A percentile compares a stretch with the other conserved stretches of the same genome.
Evolutionary conservation across 2,797 vertebrate species (phyloP).

Genomic region (Rachycentron canadum): DNA sequence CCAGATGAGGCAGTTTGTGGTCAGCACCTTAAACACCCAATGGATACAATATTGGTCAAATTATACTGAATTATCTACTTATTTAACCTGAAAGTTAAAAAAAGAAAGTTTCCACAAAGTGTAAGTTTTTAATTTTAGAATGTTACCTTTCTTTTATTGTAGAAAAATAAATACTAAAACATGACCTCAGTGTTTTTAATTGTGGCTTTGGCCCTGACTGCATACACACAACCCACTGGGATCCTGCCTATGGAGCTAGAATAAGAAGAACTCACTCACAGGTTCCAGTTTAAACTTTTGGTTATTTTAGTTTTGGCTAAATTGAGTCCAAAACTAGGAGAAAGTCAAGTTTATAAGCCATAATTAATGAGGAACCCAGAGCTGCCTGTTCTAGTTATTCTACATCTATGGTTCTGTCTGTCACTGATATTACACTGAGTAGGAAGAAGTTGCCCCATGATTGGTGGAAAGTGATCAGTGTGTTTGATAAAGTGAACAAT

Average conservation of each 20-base stretch:
- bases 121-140: background rate
- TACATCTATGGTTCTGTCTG: slow-evolving; percentile 71
- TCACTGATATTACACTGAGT: slow-evolving; percentile 77
- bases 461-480: slow-evolving; percentile 58
- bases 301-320: slow-evolving; percentile 55
- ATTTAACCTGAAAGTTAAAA: too few species aligned
- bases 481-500: slow-evolving; percentile 21
- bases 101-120: too few species aligned
- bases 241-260: slow-evolving; percentile 60
- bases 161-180: background rate
- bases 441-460: slow-evolving; percentile 63
- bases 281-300: slow-evolving; percentile 53
- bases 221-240: slow-evolving; percentile 56
- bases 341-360: slow-evolving; percentile 67
- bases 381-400: slow-evolving; percentile 58
- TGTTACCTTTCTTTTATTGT: background rate
- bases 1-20: background rate
- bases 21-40: background rate
- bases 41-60: background rate
- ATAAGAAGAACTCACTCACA: slow-evolving; percentile 63
- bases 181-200: slow-evolving; percentile 46
- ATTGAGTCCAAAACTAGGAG: slow-evolving; percentile 29
- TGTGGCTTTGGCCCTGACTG: slow-evolving; percentile 31
- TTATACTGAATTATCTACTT: background rate
- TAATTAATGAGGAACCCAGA: slow-evolving; percentile 57